Base-by-base conservation (phyloP, 2,797 vertebrate species). In the Enteromius anoplus region DNA sequence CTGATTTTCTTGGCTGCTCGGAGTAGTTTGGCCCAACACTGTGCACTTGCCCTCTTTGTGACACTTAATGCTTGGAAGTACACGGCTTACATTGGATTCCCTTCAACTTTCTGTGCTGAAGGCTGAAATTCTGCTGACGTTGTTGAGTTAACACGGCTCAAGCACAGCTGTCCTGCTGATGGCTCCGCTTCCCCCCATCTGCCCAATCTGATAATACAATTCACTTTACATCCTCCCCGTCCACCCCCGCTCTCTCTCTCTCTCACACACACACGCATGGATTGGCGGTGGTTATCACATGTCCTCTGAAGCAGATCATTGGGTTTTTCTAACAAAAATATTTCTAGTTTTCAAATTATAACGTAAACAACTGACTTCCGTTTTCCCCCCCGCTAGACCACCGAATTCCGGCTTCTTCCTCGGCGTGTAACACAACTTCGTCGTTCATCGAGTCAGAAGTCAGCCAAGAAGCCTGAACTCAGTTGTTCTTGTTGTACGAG, bases 141-240 rank as follows among this genome's bases (percentile, higher is more conserved):
- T 64, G 68, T 62, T 12, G 19, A 62, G 79, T 62, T 81, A 15
- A 73, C 79, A 23, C 66, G 80, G 75, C 81, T 80, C 78, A n/a
- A 49, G 65, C 73, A 49, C 89, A 89, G 87, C 88, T 58, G 53
- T 72, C 53, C n/a, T 23, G 45, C 47, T 37, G 29, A 68, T 51
- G 19, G 51, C 21, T 55, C 47, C 66, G 87, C 83, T 78, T 75
- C 83, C 72, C 83, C 79, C 91, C 91, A 92, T 92, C 92, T 93
- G 92, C 91, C 88, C 83, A 80, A 87, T 78, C 81, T 76, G 91
- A 92, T 90, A 92, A 93, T 53, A 82, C 80, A 81, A 84, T 86
- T 65, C 82, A 83, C 81, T 87, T 89, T 87, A 90, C 66, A 60
- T 73, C 58, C 87, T 66, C 87, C 89, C 70, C 86, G 86, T 86